These are phyloP conservation scores for Lagorchestes hirsutus DNA, from an alignment of 2,797 vertebrate genomes.

Conservation along the genomic window DNA sequence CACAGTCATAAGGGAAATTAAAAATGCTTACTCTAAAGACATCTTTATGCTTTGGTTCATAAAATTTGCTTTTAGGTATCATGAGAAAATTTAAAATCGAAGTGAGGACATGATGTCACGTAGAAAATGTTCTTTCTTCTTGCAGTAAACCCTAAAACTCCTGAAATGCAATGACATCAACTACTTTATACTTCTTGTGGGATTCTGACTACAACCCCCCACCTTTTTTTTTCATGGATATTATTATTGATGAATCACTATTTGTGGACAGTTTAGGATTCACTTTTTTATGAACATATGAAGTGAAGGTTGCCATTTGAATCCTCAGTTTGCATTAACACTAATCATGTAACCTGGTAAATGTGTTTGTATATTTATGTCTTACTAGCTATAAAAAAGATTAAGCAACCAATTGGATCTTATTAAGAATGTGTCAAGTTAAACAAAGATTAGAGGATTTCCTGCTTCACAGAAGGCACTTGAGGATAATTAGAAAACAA, in stretches of 20 bases:
- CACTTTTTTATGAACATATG: slow-evolving; percentile 21
- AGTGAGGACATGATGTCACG: background rate
- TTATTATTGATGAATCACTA: slow-evolving; percentile 8
- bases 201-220: slow-evolving; percentile 6
- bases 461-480: slow-evolving; percentile 77
- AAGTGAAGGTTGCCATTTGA: slow-evolving; percentile 1
- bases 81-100: background rate
- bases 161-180: background rate
- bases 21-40: background rate
- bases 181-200: background rate
- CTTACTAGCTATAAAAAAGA: slow-evolving; percentile 67
- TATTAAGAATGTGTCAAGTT: slow-evolving; percentile 53
- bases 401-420: slow-evolving; percentile 31
- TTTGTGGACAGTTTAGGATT: slow-evolving; percentile 22
- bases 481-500: slow-evolving; percentile 62
- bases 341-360: slow-evolving; percentile 3
- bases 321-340: slow-evolving; percentile 40
- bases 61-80: background rate
- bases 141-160: background rate
- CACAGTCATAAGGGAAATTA: background rate
- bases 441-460: slow-evolving; percentile 26
- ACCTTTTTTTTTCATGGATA: background rate
- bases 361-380: slow-evolving; percentile 43
- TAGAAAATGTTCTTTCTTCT: background rate
- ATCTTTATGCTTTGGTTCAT: background rate